A percentile compares a stretch with the other conserved stretches of the same genome.
phyloP scores from a whole-genome alignment of 2,888 invertebrate genomes.

The Caenorhabditis macrosperma region DNA sequence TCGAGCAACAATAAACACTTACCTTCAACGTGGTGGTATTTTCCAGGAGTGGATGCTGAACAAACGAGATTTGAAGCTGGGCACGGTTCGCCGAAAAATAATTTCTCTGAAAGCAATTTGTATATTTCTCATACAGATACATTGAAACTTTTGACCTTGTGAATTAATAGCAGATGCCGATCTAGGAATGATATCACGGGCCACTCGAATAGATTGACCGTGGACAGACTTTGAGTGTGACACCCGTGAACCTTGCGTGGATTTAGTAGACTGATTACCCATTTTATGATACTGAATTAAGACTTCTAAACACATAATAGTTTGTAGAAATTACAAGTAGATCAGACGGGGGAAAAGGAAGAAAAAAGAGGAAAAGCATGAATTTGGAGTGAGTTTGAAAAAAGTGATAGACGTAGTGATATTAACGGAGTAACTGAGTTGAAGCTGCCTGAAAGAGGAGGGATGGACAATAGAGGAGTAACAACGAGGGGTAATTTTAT shows the following conservation, averaged over 20 bases:
- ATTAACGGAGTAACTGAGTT: constrained; percentile 40
- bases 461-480: constrained; percentile 29
- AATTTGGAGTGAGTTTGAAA: constrained; percentile 9
- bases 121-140: too few species aligned
- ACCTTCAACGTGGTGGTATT: constrained; percentile 21
- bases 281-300: constrained; percentile 12
- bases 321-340: too few species aligned
- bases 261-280: constrained; percentile 59
- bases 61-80: background rate
- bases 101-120: too few species aligned
- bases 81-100: too few species aligned
- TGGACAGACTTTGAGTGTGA: constrained; percentile 51
- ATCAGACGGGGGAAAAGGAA: background rate
- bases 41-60: constrained; percentile 43
- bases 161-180: constrained; percentile 59
- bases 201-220: constrained; percentile 38
- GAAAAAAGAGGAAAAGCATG: constrained; percentile 19
- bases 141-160: too few species aligned
- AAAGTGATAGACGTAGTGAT: constrained; percentile 29
- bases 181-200: constrained; percentile 58
- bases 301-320: too few species aligned
- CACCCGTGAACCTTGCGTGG: constrained; percentile 43
- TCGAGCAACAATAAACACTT: too few species aligned
- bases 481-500: constrained; percentile 8
- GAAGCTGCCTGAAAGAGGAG: constrained; percentile 36